Evolutionary conservation across 1,140 invertebrate species (phyloP).

Genomic region (Nixonia krombeini): DNA sequence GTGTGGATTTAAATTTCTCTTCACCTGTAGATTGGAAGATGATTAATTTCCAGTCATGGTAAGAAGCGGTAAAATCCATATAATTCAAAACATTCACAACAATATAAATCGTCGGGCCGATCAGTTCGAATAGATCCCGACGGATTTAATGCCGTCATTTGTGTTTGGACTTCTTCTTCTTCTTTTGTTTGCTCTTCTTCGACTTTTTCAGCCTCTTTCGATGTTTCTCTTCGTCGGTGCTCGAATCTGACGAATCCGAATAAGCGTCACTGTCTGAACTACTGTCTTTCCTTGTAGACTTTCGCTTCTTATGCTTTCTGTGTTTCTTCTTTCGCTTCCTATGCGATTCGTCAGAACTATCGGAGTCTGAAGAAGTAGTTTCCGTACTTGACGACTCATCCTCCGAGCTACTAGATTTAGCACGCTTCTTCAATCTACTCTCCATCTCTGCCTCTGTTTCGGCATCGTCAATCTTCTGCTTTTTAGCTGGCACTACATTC

Average conservation of each 20-base stretch:
- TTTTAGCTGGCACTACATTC: slow-evolving; percentile 46
- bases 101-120: neutral
- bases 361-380: slow-evolving; percentile 54
- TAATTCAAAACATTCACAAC: neutral
- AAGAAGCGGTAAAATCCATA: too few species aligned
- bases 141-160: slow-evolving; percentile 66
- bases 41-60: too few species aligned
- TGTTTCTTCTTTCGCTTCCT: slow-evolving; percentile 66
- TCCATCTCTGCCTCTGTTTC: slow-evolving; percentile 51
- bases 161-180: slow-evolving; percentile 73
- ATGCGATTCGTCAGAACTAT: slow-evolving; percentile 67
- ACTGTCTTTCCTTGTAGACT: slow-evolving; percentile 56
- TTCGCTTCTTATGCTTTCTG: slow-evolving; percentile 66
- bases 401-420: slow-evolving; percentile 55
- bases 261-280: slow-evolving; percentile 64
- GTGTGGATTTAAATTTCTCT: neutral
- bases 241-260: slow-evolving; percentile 67
- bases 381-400: slow-evolving; percentile 58
- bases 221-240: slow-evolving; percentile 70
- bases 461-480: slow-evolving; percentile 55
- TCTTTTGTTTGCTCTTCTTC: slow-evolving; percentile 72
- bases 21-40: too few species aligned
- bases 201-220: slow-evolving; percentile 70
- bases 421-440: slow-evolving; percentile 55
- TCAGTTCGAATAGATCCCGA: neutral